Percentiles rank a stretch among this genome's conserved stretches.
phyloP scores from a whole-genome alignment of 2,113 vertebrate genomes.

The Podilymbus podiceps region DNA sequence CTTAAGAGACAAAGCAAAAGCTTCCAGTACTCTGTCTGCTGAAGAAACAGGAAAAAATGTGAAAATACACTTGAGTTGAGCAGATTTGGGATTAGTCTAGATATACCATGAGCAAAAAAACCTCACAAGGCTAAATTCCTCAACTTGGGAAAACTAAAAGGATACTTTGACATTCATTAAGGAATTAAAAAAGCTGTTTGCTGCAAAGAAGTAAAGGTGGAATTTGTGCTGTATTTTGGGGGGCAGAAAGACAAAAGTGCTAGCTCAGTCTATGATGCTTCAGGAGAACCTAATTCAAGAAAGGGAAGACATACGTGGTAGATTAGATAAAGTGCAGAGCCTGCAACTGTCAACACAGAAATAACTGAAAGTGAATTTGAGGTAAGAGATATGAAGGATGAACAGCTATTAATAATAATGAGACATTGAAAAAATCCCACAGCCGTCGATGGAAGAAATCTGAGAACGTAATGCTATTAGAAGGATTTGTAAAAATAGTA shows the following conservation, averaged over 20 bases:
- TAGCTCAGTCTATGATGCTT: background rate
- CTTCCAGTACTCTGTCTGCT: background rate
- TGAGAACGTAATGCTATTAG: slow-evolving; percentile 8
- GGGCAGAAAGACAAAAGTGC: background rate
- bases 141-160: background rate
- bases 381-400: slow-evolving; percentile 34
- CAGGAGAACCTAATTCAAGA: background rate
- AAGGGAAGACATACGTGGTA: background rate
- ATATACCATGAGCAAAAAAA: background rate
- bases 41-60: background rate
- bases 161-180: background rate
- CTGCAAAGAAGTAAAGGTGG: background rate
- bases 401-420: slow-evolving; percentile 59
- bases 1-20: background rate
- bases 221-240: background rate
- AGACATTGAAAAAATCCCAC: slow-evolving; percentile 13
- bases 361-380: slow-evolving; percentile 42
- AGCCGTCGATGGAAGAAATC: background rate
- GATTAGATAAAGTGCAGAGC: slow-evolving; percentile 43
- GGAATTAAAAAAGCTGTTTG: background rate
- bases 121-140: background rate
- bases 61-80: background rate
- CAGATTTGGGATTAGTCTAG: background rate
- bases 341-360: slow-evolving; percentile 55
- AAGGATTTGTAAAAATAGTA: slow-evolving; percentile 39